Conservation (phyloP, 2,888 invertebrate genomes). For the Archips crataeganus region DNA sequence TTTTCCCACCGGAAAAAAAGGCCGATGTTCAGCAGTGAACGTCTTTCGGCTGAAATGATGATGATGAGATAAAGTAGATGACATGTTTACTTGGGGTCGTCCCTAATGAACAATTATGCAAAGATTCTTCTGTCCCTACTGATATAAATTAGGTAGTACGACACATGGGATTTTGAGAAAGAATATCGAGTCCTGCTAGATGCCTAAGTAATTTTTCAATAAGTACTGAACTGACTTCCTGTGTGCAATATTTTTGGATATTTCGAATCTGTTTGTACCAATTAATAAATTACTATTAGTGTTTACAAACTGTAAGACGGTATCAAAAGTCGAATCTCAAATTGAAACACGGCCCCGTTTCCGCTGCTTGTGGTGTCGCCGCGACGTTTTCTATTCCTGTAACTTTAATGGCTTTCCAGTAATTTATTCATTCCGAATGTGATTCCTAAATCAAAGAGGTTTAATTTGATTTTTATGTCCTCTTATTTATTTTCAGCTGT, state of each 20-base stretch:
- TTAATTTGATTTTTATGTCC: conserved; percentile 37
- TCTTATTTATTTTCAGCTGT: conserved; percentile 28
- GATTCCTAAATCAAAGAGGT: conserved; percentile 37
- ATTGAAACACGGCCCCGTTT: conserved; percentile 30
- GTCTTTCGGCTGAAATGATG: too few species aligned
- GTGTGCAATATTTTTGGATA: neutral
- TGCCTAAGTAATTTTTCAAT: neutral
- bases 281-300: neutral
- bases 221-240: neutral
- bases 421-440: conserved; percentile 40
- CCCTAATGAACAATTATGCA: neutral
- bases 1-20: too few species aligned
- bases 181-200: too few species aligned
- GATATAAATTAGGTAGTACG: too few species aligned
- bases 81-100: neutral
- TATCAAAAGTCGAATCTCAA: conserved; percentile 37
- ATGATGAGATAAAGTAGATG: neutral
- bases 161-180: too few species aligned
- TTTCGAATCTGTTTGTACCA: neutral
- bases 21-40: too few species aligned
- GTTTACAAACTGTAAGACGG: neutral
- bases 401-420: conserved; percentile 41
- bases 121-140: too few species aligned
- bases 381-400: conserved; percentile 40
- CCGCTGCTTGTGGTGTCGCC: conserved; percentile 24